Evolutionary conservation across 2,888 invertebrate genomes (phyloP).

Genomic region (Hemistola chrysoprasaria): DNA sequence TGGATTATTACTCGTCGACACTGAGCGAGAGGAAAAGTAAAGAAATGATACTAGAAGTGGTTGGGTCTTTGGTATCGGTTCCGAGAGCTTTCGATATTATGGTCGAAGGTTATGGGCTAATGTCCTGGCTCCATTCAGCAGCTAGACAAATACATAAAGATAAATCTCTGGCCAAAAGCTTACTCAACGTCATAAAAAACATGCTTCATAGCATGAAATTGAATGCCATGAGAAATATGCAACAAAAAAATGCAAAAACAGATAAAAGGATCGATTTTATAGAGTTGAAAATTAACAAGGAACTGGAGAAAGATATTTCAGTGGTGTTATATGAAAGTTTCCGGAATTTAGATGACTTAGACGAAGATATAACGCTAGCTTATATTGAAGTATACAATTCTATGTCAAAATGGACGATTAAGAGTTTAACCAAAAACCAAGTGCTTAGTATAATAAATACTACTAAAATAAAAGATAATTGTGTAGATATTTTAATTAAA

Average conservation of each 20-base stretch:
- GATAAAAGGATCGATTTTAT: conserved; percentile 39
- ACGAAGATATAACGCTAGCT: conserved; percentile 43
- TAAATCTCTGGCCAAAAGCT: conserved; percentile 40
- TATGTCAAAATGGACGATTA: conserved; percentile 57
- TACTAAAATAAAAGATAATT: conserved; percentile 37
- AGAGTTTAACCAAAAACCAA: conserved; percentile 58
- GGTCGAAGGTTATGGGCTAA: conserved; percentile 85
- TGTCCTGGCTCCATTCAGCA: conserved; percentile 85
- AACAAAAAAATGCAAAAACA: conserved; percentile 35
- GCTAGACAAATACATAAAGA: conserved; percentile 51
- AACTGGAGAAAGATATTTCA: conserved; percentile 60
- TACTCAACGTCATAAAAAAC: conserved; percentile 50
- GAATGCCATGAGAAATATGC: conserved; percentile 48
- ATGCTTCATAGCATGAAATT: conserved; percentile 55
- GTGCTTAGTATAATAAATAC: conserved; percentile 50
- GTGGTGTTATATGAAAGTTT: conserved; percentile 51
- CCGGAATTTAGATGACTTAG: conserved; percentile 46
- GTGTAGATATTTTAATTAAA: conserved; percentile 50
- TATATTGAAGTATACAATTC: conserved; percentile 53
- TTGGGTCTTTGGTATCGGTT: conserved; percentile 84
- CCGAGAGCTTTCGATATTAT: conserved; percentile 85
- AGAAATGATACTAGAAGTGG: conserved; percentile 84
- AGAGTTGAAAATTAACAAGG: conserved; percentile 62
- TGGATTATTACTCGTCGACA: conserved; percentile 85
- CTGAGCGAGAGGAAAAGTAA: conserved; percentile 84